phyloP scores from a whole-genome alignment of 2,113 vertebrate genomes.

The Oryzias woworae region DNA sequence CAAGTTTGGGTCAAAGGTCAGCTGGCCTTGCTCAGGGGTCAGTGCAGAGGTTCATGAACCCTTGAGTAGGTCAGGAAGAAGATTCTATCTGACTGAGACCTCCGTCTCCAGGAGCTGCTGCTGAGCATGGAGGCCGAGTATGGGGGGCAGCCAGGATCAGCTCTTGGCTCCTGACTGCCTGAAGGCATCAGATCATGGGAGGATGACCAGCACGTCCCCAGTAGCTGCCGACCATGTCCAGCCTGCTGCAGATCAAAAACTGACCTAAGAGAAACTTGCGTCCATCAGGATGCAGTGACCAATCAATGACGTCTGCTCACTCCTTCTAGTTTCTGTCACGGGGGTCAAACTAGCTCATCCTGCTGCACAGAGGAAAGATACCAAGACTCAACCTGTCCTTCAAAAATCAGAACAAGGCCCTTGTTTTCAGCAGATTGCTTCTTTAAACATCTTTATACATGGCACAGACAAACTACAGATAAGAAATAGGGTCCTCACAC shows the following conservation, averaged over 20 bases:
- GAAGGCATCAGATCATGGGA: conserved; percentile 55
- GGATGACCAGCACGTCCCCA: conserved; percentile 29
- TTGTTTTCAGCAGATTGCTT: too few relatives aligned
- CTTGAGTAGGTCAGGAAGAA: conserved; percentile 7
- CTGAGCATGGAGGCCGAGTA: conserved; percentile 36
- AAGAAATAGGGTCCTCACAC: too few relatives aligned
- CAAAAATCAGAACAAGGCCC: too few relatives aligned
- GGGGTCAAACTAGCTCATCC: too few relatives aligned
- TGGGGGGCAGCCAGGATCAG: conserved; percentile 53
- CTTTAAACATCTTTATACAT: too few relatives aligned
- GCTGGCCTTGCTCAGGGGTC: not conserved
- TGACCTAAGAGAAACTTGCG: too few relatives aligned
- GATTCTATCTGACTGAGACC: conserved; percentile 14
- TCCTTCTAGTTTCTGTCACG: too few relatives aligned
- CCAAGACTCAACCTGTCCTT: too few relatives aligned
- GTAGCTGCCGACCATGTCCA: conserved; percentile 39
- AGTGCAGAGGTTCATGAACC: not conserved
- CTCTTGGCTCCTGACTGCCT: conserved; percentile 50
- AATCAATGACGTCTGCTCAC: too few relatives aligned
- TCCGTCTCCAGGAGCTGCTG: conserved; percentile 6
- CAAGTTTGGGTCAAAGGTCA: conserved; percentile 40
- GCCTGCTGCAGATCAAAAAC: conserved; percentile 29
- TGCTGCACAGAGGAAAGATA: too few relatives aligned
- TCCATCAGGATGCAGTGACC: too few relatives aligned
- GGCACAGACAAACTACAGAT: too few relatives aligned